A percentile compares a stretch with the other conserved stretches of the same genome.
Evolutionary conservation across 2,113 vertebrate species (phyloP).

Genomic region (Peromyscus maniculatus): DNA sequence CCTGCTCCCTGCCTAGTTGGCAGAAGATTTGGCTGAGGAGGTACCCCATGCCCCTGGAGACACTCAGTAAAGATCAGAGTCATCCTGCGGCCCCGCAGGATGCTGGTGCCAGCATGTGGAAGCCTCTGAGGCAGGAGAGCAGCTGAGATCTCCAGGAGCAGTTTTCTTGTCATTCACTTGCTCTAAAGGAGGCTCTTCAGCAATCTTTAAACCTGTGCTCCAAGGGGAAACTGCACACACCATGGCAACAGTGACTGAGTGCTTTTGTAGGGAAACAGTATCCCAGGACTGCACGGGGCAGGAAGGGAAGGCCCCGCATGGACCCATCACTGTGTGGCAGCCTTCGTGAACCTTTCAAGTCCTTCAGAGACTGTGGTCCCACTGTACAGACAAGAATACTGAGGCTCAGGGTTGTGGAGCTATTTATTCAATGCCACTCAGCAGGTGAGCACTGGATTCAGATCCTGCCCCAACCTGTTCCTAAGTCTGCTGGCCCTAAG

Average conservation of each 20-base stretch:
- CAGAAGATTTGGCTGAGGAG: background rate
- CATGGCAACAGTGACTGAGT: background rate
- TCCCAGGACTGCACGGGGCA: background rate
- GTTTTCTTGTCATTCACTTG: background rate
- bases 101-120: background rate
- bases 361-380: background rate
- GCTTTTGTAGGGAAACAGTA: background rate
- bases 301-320: rapidly evolving
- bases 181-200: background rate
- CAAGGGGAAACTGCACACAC: background rate
- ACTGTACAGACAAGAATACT: background rate
- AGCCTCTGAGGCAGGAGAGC: rapidly evolving
- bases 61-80: rapidly evolving
- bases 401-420: background rate
- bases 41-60: rapidly evolving
- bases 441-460: background rate
- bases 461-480: background rate
- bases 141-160: background rate
- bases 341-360: rapidly evolving
- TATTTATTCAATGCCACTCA: background rate
- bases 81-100: rapidly evolving
- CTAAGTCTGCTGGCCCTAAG: background rate
- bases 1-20: background rate
- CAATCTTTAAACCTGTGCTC: background rate
- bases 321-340: rapidly evolving